A percentile compares a stretch with the other conserved stretches of the same genome.
These are phyloP conservation scores for Perca flavescens DNA, from an alignment of 2,113 vertebrate genomes.

Conservation along the genomic window DNA sequence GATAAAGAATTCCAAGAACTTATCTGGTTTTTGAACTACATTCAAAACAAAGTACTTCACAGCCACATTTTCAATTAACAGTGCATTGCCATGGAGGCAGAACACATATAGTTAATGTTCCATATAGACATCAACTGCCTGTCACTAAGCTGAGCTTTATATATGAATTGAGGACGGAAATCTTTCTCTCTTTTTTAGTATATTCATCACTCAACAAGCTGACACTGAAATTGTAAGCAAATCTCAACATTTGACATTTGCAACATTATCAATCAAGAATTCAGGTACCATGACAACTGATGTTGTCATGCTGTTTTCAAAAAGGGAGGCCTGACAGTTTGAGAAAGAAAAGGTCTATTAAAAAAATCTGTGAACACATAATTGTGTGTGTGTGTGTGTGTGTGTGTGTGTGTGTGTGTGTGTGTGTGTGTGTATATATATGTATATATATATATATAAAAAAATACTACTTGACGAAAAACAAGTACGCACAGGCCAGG, in stretches of 20 bases:
- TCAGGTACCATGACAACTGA: not conserved
- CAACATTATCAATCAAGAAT: slow-evolving; percentile 1
- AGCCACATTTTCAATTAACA: slow-evolving; percentile 11
- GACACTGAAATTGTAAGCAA: no score
- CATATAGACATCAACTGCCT: slow-evolving; percentile 6
- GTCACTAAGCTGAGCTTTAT: slow-evolving; percentile 9
- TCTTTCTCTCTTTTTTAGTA: not conserved
- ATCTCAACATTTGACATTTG: not conserved
- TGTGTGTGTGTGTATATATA: no score
- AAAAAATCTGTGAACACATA: not conserved
- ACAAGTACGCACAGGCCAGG: not conserved
- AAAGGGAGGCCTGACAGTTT: not conserved
- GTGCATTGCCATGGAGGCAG: not conserved
- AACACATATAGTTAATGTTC: slow-evolving; percentile 8
- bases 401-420: no score
- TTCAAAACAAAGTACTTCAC: slow-evolving; percentile 14
- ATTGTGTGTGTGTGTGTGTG: no score
- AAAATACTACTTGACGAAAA: not conserved
- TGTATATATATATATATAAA: no score
- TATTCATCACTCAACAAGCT: not conserved
- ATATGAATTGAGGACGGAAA: not conserved
- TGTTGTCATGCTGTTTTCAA: not conserved
- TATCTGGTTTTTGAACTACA: not conserved
- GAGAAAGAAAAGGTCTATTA: not conserved
- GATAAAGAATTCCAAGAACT: not conserved